Percentiles rank a stretch among this genome's conserved stretches.
phyloP scores from a whole-genome alignment of 2,888 invertebrate species.

The Protodeltote pygarga region DNA sequence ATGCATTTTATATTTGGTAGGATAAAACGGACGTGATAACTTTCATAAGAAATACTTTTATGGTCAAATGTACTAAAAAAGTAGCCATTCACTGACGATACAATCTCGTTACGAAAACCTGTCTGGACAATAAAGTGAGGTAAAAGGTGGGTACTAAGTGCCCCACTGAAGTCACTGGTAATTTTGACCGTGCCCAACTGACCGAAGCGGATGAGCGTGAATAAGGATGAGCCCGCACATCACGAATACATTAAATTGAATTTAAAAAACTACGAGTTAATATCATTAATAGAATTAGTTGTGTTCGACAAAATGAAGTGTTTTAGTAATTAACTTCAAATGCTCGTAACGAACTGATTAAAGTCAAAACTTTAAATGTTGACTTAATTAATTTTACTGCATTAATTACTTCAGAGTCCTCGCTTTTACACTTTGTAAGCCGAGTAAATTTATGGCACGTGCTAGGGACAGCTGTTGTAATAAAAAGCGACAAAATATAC shows the following conservation, averaged over 20 bases:
- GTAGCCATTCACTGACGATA: conserved; percentile 55
- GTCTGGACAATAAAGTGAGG: conserved; percentile 53
- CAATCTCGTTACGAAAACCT: conserved; percentile 56
- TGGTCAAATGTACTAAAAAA: conserved; percentile 59
- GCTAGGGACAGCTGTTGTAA: conserved; percentile 65
- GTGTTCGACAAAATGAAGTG: conserved; percentile 61
- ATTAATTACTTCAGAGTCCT: conserved; percentile 50
- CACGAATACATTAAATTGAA: conserved; percentile 63
- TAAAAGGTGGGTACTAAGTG: conserved; percentile 53
- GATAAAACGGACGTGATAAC: conserved; percentile 54
- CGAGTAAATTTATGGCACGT: conserved; percentile 56
- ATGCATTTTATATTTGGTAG: conserved; percentile 39
- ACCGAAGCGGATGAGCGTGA: conserved; percentile 62
- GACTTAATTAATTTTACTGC: conserved; percentile 63
- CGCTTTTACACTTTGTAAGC: conserved; percentile 46
- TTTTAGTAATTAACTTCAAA: conserved; percentile 73
- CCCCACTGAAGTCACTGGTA: conserved; percentile 54
- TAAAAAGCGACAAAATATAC: conserved; percentile 67
- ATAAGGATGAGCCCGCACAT: conserved; percentile 60
- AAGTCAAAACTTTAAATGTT: conserved; percentile 58
- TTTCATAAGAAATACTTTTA: conserved; percentile 65
- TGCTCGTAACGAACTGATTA: conserved; percentile 63
- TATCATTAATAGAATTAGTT: conserved; percentile 62
- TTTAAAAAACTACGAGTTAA: conserved; percentile 57
- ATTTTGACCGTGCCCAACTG: conserved; percentile 48